phyloP scores from a whole-genome alignment of 2,888 invertebrate species.

The Spisula subtruncata region DNA sequence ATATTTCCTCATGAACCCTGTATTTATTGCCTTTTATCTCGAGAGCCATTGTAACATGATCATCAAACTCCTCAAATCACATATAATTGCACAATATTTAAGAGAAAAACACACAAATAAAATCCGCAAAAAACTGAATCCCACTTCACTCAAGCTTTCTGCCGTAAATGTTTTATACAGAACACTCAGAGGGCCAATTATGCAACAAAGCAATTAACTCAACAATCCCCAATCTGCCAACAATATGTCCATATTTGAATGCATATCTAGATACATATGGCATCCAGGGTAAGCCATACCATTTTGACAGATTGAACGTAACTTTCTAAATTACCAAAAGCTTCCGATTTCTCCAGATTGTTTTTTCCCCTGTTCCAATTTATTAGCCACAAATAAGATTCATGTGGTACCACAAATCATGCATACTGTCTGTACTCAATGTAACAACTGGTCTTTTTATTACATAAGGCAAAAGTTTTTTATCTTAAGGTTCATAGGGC shows the following conservation, averaged over 20 bases:
- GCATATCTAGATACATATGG: neutral
- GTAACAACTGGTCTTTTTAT: neutral
- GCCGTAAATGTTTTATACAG: neutral
- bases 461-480: neutral
- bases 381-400: neutral
- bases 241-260: slow-evolving; percentile 14
- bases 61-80: neutral
- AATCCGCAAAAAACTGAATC: neutral
- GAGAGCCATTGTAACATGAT: neutral
- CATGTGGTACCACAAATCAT: neutral
- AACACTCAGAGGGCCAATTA: neutral
- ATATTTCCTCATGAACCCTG: neutral
- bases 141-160: neutral
- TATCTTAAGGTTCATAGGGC: no score
- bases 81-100: slow-evolving; percentile 5
- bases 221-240: slow-evolving; percentile 21
- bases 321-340: neutral
- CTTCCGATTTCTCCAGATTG: neutral
- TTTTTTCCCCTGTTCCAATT: neutral
- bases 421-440: neutral
- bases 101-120: slow-evolving; percentile 17
- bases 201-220: neutral
- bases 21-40: neutral
- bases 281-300: neutral
- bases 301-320: neutral